phyloP scores from a whole-genome alignment of 2,113 vertebrate genomes.

The Thalassarche chlororhynchos region DNA sequence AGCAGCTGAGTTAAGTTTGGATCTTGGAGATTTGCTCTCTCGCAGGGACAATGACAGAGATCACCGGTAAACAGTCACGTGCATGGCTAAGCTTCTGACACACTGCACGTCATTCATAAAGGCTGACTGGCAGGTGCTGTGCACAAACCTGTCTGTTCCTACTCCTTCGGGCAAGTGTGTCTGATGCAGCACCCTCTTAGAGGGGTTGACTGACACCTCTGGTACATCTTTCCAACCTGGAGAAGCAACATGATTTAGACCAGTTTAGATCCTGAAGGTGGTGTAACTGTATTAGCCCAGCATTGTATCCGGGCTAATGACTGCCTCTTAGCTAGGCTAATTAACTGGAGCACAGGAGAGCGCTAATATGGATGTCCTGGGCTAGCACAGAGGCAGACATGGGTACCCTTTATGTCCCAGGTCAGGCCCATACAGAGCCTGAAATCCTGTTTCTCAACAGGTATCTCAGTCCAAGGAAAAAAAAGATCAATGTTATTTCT shows the following conservation, averaged over 20 bases:
- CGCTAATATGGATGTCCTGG: not conserved
- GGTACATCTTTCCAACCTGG: not conserved
- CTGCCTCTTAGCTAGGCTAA: not conserved
- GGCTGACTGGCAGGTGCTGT: not conserved
- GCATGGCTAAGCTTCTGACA: not conserved
- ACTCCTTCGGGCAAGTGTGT: not conserved
- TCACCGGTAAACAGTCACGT: fast-evolving
- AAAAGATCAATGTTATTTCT: not conserved
- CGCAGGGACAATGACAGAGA: not conserved
- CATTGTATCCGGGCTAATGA: not conserved
- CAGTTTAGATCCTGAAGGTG: not conserved
- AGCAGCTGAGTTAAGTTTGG: not conserved
- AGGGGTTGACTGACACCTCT: not conserved
- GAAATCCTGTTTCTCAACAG: not conserved
- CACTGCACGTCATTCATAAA: not conserved
- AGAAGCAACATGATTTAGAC: not conserved
- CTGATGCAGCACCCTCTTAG: not conserved
- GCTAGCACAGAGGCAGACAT: not conserved
- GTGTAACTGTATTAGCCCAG: not conserved
- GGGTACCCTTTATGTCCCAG: not conserved
- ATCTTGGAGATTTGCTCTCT: not conserved
- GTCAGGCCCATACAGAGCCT: not conserved
- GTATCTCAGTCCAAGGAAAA: not conserved
- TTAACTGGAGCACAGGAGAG: not conserved
- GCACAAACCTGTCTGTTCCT: fast-evolving